A percentile compares a stretch with the other conserved stretches of the same genome.
These are phyloP conservation scores for Chaetorhynchus papuensis DNA, from an alignment of 2,113 vertebrate genomes.

Conservation along the genomic window DNA sequence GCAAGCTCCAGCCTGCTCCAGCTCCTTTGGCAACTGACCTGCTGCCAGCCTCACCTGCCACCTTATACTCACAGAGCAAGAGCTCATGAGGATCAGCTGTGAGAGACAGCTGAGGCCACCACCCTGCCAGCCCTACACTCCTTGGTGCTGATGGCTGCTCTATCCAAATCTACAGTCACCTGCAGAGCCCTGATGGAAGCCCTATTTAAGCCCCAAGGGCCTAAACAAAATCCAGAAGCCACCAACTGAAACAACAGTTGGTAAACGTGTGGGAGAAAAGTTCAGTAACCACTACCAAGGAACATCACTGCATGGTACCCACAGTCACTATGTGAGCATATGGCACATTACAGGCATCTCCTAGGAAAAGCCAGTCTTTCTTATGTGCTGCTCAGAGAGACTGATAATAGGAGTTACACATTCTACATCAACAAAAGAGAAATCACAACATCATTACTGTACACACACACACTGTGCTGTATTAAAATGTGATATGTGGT, in stretches of 20 bases:
- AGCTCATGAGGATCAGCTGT: neutral
- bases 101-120: neutral
- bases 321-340: fast-evolving
- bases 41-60: neutral
- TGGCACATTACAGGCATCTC: neutral
- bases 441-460: neutral
- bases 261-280: neutral
- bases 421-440: neutral
- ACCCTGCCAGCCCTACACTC: neutral
- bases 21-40: neutral
- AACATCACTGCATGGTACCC: neutral
- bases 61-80: neutral
- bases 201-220: neutral
- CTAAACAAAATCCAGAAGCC: neutral
- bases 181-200: neutral
- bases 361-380: neutral
- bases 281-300: neutral
- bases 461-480: neutral
- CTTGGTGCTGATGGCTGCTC: neutral
- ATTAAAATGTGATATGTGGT: neutral
- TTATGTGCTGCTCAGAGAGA: neutral
- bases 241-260: neutral
- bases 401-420: neutral
- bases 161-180: neutral
- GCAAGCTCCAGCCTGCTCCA: neutral